These are phyloP conservation scores for Thamnophis elegans DNA, from an alignment of 2,797 vertebrate genomes.

Conservation along the genomic window DNA sequence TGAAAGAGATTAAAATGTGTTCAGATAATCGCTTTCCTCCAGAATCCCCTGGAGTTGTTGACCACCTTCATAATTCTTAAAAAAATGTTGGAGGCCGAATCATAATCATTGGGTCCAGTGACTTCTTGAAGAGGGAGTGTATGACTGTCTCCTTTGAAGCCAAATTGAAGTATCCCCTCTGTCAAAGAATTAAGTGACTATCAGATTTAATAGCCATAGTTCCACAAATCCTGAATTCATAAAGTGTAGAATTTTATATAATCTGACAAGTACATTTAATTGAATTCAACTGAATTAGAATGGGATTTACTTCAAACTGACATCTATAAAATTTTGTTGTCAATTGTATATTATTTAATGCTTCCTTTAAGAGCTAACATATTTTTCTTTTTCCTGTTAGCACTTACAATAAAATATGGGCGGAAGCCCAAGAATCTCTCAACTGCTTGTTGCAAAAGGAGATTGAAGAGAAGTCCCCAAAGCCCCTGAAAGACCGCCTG, in stretches of 20 bases:
- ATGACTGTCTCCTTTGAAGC: not conserved
- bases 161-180: not conserved
- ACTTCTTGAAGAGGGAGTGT: not conserved
- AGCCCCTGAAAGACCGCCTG: slow-evolving; percentile 63
- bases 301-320: not conserved
- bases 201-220: not conserved
- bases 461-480: slow-evolving; percentile 54
- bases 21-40: not conserved
- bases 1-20: not conserved
- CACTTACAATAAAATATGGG: slow-evolving; percentile 78
- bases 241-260: not conserved
- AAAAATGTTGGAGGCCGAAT: not conserved
- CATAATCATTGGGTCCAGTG: not conserved
- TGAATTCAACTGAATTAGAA: not conserved
- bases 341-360: not conserved
- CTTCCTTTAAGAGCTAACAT: not conserved
- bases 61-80: not conserved
- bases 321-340: not conserved
- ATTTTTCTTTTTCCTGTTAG: slow-evolving; percentile 54
- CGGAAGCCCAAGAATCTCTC: slow-evolving; percentile 75
- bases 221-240: not conserved
- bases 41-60: not conserved
- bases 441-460: slow-evolving; percentile 73
- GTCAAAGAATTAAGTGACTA: not conserved
- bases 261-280: not conserved